Percentiles rank a stretch among this genome's conserved stretches.
Evolutionary conservation across 2,888 invertebrate genomes (phyloP).

Genomic region (Ernsta delagoae): DNA sequence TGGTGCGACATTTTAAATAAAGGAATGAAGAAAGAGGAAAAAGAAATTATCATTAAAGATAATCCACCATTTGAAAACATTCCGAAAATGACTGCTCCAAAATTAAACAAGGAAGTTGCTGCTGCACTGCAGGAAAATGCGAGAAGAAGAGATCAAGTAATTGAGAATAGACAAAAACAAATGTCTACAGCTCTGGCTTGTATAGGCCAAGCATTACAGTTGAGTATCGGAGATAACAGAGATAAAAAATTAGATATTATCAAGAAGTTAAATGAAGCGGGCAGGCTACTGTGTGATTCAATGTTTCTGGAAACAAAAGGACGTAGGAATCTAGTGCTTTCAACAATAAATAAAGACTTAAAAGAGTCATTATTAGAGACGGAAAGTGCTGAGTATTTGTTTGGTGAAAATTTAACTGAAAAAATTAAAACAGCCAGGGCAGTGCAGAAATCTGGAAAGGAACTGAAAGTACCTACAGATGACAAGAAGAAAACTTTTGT

Average conservation of each 20-base stretch:
- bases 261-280: neutral
- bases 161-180: constrained; percentile 1
- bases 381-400: neutral
- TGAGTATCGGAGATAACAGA: neutral
- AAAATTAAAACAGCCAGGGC: constrained; percentile 1
- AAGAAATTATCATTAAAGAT: neutral
- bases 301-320: neutral
- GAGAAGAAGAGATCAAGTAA: neutral
- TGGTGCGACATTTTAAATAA: neutral
- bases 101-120: neutral
- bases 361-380: neutral
- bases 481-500: neutral
- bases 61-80: constrained; percentile 4
- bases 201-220: neutral
- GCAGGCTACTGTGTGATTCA: neutral
- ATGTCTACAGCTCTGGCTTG: neutral
- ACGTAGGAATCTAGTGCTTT: neutral
- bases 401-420: neutral
- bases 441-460: neutral
- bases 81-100: constrained; percentile 2
- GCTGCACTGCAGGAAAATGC: neutral
- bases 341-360: neutral
- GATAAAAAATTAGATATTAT: neutral
- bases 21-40: neutral
- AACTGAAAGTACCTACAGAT: neutral